These are phyloP conservation scores for Steromphala cineraria DNA, from an alignment of 2,888 invertebrate species.

Conservation along the genomic window DNA sequence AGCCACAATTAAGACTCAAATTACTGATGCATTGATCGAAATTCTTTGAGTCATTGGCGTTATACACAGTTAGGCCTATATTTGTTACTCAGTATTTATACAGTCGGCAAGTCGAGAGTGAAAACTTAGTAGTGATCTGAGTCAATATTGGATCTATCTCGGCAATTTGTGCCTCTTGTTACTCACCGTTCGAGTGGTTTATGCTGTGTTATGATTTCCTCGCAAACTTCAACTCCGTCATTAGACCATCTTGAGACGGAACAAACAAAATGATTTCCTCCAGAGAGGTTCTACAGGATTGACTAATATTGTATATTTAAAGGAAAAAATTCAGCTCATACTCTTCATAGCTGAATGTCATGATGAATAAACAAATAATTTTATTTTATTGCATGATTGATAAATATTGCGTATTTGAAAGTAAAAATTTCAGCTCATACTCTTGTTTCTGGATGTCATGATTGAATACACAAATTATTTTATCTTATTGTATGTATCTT, in stretches of 20 bases:
- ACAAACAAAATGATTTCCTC: no score
- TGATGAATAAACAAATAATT: no score
- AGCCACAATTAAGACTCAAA: conserved; percentile 6
- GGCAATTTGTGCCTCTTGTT: not conserved
- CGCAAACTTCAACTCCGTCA: not conserved
- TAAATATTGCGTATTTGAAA: no score
- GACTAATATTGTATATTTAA: no score
- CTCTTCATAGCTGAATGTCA: no score
- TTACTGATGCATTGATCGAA: not conserved
- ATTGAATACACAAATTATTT: no score
- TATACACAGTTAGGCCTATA: not conserved
- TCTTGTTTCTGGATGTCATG: no score
- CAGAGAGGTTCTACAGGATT: no score
- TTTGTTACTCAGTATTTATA: not conserved
- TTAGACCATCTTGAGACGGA: not conserved
- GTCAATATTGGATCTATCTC: conserved; percentile 3
- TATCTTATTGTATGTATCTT: no score
- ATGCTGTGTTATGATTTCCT: not conserved
- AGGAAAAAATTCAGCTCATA: no score
- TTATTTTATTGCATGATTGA: no score
- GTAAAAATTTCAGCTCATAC: no score
- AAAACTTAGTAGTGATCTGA: not conserved
- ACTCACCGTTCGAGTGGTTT: not conserved
- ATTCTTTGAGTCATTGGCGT: not conserved
- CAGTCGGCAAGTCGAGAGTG: not conserved